phyloP scores from a whole-genome alignment of 2,113 vertebrate genomes.

The Galbula dea region DNA sequence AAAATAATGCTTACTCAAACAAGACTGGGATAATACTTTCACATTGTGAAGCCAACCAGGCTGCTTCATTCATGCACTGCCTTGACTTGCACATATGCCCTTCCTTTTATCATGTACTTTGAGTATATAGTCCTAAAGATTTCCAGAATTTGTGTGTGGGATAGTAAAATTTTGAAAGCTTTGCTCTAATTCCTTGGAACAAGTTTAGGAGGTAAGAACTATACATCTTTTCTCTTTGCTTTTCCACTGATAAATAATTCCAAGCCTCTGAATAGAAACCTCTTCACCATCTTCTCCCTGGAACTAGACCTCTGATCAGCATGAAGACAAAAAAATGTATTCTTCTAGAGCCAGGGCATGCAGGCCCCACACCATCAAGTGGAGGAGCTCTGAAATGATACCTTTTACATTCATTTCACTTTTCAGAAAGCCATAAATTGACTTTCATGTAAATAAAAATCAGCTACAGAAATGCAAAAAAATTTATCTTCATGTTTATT shows the following conservation, averaged over 20 bases:
- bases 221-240: not conserved
- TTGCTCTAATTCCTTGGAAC: not conserved
- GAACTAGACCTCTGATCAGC: not conserved
- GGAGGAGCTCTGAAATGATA: not conserved
- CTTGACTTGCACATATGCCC: accelerated
- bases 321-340: not conserved
- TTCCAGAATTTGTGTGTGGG: not conserved
- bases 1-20: not conserved
- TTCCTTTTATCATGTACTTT: not conserved
- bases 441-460: not conserved
- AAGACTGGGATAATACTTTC: not conserved
- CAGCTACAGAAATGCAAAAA: not conserved
- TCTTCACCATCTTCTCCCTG: not conserved
- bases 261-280: not conserved
- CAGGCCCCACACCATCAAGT: not conserved
- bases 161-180: not conserved
- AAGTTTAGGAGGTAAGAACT: not conserved
- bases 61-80: not conserved
- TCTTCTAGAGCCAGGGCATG: not conserved
- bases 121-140: not conserved
- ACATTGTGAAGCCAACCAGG: not conserved
- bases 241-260: not conserved
- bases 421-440: not conserved
- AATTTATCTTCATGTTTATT: not conserved
- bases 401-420: not conserved